Evolutionary conservation across 1,140 invertebrate species (phyloP).

Genomic region (Hylaeus volcanicus): DNA sequence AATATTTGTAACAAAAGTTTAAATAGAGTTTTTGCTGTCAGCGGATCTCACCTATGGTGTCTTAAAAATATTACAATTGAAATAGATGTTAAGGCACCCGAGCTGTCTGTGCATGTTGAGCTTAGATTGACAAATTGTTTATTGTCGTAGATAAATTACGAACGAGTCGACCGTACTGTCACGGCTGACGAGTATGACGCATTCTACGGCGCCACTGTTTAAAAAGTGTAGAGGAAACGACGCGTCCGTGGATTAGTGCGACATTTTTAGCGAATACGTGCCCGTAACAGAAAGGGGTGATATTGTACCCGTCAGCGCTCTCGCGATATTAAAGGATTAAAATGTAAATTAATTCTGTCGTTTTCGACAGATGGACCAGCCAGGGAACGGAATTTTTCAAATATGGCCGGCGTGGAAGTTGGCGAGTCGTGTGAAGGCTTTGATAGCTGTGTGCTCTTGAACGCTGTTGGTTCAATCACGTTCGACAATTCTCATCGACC

Average conservation of each 20-base stretch:
- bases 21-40: no score
- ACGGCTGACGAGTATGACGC: not conserved
- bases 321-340: not conserved
- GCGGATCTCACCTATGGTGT: no score
- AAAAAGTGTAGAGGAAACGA: not conserved
- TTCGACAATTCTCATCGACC: no score
- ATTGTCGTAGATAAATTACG: not conserved
- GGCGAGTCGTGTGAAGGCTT: no score
- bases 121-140: conserved; percentile 27
- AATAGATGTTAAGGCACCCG: no score
- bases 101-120: not conserved
- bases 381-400: not conserved
- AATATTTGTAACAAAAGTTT: no score
- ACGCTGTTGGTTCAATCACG: no score
- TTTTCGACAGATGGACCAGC: not conserved
- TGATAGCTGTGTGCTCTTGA: no score
- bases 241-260: not conserved
- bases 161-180: not conserved
- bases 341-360: not conserved
- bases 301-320: not conserved
- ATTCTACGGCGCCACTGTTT: not conserved
- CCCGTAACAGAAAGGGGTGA: not conserved
- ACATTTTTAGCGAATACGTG: not conserved
- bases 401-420: no score
- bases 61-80: no score